Conservation (phyloP, 2,888 invertebrate species). For the Elmis aenea region DNA sequence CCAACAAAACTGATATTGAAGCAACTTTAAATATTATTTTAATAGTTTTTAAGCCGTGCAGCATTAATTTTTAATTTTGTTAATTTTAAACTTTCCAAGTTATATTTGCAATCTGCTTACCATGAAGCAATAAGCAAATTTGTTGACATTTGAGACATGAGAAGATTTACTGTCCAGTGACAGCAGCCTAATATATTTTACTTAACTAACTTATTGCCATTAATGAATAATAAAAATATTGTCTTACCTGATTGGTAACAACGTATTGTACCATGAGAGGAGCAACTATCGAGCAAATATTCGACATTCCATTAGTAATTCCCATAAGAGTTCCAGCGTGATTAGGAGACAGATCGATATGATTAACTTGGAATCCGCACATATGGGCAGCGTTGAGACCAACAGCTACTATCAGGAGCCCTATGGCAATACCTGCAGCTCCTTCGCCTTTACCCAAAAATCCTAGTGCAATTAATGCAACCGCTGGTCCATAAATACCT, state of each 20-base stretch:
- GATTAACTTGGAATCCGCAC: conserved; percentile 67
- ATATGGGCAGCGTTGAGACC: conserved; percentile 66
- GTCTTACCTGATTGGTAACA: conserved; percentile 60
- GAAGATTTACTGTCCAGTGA: too few species aligned
- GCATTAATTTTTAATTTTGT: too few species aligned
- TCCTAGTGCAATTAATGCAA: conserved; percentile 58
- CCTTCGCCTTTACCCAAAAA: conserved; percentile 52
- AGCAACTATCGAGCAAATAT: conserved; percentile 68
- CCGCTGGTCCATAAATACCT: conserved; percentile 68
- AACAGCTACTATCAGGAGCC: conserved; percentile 61
- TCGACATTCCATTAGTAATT: conserved; percentile 68
- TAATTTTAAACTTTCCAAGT: too few species aligned
- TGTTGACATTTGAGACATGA: too few species aligned
- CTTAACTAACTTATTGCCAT: too few species aligned
- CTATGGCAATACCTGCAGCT: conserved; percentile 56
- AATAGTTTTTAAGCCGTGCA: too few species aligned
- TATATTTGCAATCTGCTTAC: too few species aligned
- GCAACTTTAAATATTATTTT: too few species aligned
- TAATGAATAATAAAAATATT: too few species aligned
- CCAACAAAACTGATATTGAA: too few species aligned
- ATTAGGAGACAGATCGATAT: conserved; percentile 75
- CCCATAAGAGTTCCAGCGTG: conserved; percentile 77
- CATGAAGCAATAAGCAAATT: too few species aligned
- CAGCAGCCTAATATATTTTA: too few species aligned
- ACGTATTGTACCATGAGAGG: conserved; percentile 64